A percentile compares a stretch with the other conserved stretches of the same genome.
Conservation (phyloP, 2,888 invertebrate species). For the Stictocephala bisonia region DNA sequence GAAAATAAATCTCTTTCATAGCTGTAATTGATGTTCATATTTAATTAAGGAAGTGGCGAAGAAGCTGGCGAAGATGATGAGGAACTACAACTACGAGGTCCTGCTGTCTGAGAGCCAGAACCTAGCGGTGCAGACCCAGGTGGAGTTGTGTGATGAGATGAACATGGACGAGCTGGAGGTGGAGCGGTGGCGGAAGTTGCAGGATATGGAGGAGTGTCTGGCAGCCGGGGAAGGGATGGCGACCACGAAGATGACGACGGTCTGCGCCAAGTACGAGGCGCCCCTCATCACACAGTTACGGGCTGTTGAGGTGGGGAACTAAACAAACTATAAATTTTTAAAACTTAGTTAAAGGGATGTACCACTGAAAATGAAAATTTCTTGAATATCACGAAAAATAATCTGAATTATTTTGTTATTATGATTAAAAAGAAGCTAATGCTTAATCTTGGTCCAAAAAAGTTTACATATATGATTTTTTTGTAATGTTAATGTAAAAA, state of each 20-base stretch:
- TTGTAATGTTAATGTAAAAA: no score
- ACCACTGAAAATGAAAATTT: no score
- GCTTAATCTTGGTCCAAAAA: no score
- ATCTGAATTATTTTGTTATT: no score
- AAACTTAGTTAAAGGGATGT: no score
- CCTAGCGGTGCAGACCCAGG: not conserved
- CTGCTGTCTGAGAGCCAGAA: not conserved
- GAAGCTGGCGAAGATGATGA: constrained; percentile 15
- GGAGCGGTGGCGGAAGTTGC: constrained; percentile 1
- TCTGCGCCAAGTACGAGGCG: constrained; percentile 71
- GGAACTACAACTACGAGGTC: constrained; percentile 29
- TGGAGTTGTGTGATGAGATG: not conserved
- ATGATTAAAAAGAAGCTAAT: no score
- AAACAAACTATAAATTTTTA: constrained; percentile 46
- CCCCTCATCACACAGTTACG: constrained; percentile 71
- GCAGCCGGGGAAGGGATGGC: not conserved
- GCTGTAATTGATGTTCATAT: no score
- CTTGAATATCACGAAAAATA: no score
- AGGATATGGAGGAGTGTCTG: constrained; percentile 21
- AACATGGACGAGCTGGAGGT: not conserved
- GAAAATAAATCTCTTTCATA: no score
- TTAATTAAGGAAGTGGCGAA: constrained; percentile 6
- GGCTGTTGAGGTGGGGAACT: constrained; percentile 71
- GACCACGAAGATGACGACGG: not conserved
- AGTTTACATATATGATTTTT: no score